A percentile compares a stretch with the other conserved stretches of the same genome.
These are phyloP conservation scores for Menura novaehollandiae DNA, from an alignment of 2,113 vertebrate species.

Conservation along the genomic window DNA sequence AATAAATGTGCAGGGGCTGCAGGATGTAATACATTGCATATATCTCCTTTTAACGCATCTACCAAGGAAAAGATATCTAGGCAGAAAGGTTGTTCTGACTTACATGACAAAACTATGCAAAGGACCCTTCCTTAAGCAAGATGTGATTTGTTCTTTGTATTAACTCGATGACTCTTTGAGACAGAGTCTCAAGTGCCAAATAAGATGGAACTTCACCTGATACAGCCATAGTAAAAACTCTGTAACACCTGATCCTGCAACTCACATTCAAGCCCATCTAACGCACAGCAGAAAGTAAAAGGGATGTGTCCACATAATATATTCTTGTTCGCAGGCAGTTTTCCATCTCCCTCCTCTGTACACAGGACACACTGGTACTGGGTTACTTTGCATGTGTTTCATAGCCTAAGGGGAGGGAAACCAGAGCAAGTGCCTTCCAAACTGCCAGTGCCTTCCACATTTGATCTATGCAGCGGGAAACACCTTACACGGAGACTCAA, in stretches of 20 bases:
- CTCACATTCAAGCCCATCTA: neutral
- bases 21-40: neutral
- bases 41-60: neutral
- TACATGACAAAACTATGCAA: neutral
- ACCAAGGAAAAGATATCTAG: accelerated
- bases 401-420: neutral
- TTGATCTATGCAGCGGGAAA: accelerated
- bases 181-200: neutral
- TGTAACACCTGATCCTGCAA: neutral
- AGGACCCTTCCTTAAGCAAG: neutral
- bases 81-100: neutral
- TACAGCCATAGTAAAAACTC: neutral
- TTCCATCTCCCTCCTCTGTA: neutral
- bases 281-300: neutral
- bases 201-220: neutral
- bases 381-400: neutral
- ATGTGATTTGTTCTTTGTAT: neutral
- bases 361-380: neutral
- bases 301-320: neutral
- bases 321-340: neutral
- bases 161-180: neutral
- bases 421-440: neutral
- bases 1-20: neutral
- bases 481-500: accelerated
- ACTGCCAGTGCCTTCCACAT: neutral